These are phyloP conservation scores for Pristiophorus japonicus DNA, from an alignment of 2,113 vertebrate species.

Conservation along the genomic window DNA sequence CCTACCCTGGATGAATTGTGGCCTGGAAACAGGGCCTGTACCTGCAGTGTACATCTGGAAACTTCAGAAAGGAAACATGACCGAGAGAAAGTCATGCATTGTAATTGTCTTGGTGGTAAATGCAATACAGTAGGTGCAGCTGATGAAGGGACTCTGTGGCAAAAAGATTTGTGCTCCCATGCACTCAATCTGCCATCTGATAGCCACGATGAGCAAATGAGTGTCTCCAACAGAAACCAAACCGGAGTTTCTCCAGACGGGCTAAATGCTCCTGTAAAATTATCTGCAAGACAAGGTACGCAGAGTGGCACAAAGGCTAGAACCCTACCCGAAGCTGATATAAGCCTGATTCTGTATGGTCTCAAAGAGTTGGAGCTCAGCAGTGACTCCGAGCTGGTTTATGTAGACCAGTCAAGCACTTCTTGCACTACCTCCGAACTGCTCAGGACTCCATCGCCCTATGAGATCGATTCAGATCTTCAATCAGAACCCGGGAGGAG, in stretches of 20 bases:
- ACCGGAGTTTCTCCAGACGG: neutral
- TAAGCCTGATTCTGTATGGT: conserved; percentile 43
- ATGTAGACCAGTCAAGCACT: conserved; percentile 41
- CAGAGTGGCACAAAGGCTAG: neutral
- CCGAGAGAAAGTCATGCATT: neutral
- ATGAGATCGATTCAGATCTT: conserved; percentile 42
- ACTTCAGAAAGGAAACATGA: neutral
- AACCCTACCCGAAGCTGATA: neutral
- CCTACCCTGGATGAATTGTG: conserved; percentile 40
- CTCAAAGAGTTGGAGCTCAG: conserved; percentile 56
- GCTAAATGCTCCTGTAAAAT: neutral
- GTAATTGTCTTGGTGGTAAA: neutral
- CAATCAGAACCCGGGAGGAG: conserved; percentile 36
- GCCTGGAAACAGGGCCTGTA: neutral
- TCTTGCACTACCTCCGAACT: conserved; percentile 51
- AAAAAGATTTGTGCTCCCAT: neutral
- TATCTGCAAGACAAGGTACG: neutral
- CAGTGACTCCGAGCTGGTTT: conserved; percentile 42
- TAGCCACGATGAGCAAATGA: neutral
- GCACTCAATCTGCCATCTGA: neutral
- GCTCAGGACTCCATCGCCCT: conserved; percentile 45
- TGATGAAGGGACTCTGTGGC: neutral
- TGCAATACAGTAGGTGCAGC: neutral
- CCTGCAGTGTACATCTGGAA: neutral
- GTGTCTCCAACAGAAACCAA: neutral